A percentile compares a stretch with the other conserved stretches of the same genome.
Conservation (phyloP, 2,888 invertebrate species). For the Argyresthia goedartella region DNA sequence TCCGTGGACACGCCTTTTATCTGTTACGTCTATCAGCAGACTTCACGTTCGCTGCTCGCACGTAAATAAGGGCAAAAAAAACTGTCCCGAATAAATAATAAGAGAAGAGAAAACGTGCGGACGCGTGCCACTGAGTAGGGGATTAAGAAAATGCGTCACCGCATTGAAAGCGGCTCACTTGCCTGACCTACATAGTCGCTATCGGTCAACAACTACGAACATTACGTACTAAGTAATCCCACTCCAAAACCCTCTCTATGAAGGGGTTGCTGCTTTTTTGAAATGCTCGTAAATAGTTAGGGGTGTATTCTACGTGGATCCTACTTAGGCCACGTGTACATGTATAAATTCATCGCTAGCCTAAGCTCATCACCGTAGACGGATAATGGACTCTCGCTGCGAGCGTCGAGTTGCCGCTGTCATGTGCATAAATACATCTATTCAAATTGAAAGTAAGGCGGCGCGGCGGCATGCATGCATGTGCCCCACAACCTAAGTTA, state of each 20-base stretch:
- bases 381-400: slow-evolving; percentile 18
- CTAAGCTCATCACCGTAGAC: slow-evolving; percentile 10
- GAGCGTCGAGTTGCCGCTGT: slow-evolving; percentile 14
- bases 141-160: slow-evolving; percentile 24
- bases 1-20: slow-evolving; percentile 61
- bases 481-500: background rate
- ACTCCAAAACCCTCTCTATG: background rate
- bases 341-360: background rate
- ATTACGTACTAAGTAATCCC: background rate
- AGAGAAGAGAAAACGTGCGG: slow-evolving; percentile 23
- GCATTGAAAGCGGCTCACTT: slow-evolving; percentile 23
- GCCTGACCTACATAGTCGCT: slow-evolving; percentile 25
- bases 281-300: background rate
- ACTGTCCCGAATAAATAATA: slow-evolving; percentile 37
- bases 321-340: background rate
- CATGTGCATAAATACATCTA: slow-evolving; percentile 12
- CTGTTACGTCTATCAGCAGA: slow-evolving; percentile 57
- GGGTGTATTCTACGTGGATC: too few species aligned
- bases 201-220: background rate
- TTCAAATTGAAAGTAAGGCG: slow-evolving; percentile 10
- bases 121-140: slow-evolving; percentile 26
- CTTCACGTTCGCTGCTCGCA: slow-evolving; percentile 34
- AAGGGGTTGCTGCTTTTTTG: background rate
- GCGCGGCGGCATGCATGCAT: slow-evolving; percentile 6
- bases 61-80: slow-evolving; percentile 46